Evolutionary conservation across 2,888 invertebrate species (phyloP).

Genomic region (Idaea straminata): DNA sequence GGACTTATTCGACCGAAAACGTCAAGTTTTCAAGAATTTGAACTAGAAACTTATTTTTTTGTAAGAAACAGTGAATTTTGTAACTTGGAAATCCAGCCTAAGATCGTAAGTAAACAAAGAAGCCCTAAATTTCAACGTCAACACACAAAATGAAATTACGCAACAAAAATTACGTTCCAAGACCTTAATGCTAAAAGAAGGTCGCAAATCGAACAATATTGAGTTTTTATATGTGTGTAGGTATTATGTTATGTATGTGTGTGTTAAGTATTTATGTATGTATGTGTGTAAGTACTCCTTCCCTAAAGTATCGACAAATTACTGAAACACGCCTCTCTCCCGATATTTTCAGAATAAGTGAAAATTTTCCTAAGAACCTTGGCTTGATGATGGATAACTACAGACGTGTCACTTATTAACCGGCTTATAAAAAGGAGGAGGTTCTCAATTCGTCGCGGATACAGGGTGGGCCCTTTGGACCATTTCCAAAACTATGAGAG

Average conservation of each 20-base stretch:
- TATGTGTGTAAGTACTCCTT: slow-evolving; percentile 2
- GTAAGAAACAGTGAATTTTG: neutral
- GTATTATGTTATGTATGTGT: neutral
- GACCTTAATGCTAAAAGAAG: neutral
- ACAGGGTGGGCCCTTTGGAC: too few relatives aligned
- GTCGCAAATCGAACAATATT: slow-evolving; percentile 3
- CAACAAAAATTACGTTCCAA: neutral
- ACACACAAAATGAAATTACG: neutral
- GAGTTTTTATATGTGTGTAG: neutral
- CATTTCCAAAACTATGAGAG: neutral
- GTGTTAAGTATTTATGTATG: neutral
- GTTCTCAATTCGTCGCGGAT: too few relatives aligned
- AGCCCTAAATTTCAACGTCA: neutral
- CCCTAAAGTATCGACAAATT: slow-evolving; percentile 52
- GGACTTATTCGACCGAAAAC: neutral
- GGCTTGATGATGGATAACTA: slow-evolving; percentile 18
- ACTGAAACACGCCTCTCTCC: slow-evolving; percentile 44
- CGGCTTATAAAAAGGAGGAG: neutral
- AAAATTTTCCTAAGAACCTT: slow-evolving; percentile 47
- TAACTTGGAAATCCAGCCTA: neutral
- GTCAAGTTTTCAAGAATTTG: neutral
- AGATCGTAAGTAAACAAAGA: neutral
- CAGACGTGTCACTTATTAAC: neutral
- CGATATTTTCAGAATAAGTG: slow-evolving; percentile 54
- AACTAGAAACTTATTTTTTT: neutral